Percentiles rank a stretch among this genome's conserved stretches.
Evolutionary conservation across 2,113 vertebrate genomes (phyloP).

Genomic region (Xiphophorus hellerii): DNA sequence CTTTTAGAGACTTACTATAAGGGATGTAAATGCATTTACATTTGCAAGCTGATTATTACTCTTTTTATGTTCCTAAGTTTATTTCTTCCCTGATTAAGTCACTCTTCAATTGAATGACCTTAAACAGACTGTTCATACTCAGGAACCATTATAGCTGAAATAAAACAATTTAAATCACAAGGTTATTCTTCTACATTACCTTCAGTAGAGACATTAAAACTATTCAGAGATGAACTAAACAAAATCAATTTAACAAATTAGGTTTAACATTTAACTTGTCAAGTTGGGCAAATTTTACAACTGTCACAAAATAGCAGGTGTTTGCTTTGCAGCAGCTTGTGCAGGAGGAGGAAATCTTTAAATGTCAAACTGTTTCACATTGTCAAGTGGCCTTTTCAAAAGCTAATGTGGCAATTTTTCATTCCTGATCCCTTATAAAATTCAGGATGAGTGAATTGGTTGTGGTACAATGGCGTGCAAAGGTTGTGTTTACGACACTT

Average conservation of each 20-base stretch:
- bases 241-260: neutral
- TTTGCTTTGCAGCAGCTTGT: slow-evolving; percentile 1
- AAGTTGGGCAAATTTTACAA: neutral
- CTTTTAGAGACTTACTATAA: neutral
- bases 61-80: neutral
- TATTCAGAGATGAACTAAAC: neutral
- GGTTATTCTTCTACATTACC: neutral
- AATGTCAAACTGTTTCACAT: slow-evolving; percentile 31
- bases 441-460: neutral
- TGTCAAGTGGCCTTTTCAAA: slow-evolving; percentile 30
- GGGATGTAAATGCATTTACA: too few relatives aligned
- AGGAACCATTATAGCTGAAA: neutral
- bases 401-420: slow-evolving; percentile 12
- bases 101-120: neutral
- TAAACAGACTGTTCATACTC: neutral
- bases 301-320: slow-evolving; percentile 1
- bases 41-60: too few relatives aligned
- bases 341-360: slow-evolving; percentile 13
- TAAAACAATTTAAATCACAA: neutral
- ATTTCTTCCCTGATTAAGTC: neutral
- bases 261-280: neutral
- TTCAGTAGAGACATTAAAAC: neutral
- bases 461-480: slow-evolving; percentile 10
- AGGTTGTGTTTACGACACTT: neutral
- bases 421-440: neutral